A percentile compares a stretch with the other conserved stretches of the same genome.
These are phyloP conservation scores for Myrmecobius fasciatus DNA, from an alignment of 2,113 vertebrate genomes.

Conservation along the genomic window DNA sequence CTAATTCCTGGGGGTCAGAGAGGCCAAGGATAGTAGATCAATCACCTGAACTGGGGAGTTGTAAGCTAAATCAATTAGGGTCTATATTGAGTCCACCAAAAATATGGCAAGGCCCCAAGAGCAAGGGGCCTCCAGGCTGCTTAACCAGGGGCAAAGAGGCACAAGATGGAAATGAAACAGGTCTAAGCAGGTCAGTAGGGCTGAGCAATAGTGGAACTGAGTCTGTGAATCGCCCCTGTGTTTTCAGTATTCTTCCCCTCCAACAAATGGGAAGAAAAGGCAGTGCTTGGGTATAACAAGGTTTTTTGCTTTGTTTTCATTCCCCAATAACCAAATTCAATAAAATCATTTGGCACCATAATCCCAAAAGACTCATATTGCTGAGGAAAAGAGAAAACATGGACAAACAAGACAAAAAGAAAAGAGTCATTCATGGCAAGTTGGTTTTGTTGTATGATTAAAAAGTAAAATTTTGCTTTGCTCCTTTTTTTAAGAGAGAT, in stretches of 20 bases:
- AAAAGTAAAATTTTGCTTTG: not conserved
- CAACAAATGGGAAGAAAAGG: not conserved
- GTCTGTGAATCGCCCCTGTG: not conserved
- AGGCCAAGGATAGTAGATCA: not conserved
- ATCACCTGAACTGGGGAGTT: not conserved
- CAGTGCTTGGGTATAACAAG: not conserved
- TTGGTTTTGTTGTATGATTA: not conserved
- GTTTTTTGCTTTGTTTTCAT: not conserved
- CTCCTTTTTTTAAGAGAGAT: not conserved
- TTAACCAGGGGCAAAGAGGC: not conserved
- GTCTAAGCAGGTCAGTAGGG: not conserved
- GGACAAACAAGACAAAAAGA: not conserved
- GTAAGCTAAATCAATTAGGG: not conserved
- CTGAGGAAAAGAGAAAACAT: not conserved
- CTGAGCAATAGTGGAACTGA: not conserved
- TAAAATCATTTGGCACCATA: not conserved
- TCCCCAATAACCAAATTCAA: not conserved
- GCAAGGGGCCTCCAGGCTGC: not conserved
- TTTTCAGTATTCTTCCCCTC: not conserved
- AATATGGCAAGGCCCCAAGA: not conserved
- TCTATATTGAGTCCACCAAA: not conserved
- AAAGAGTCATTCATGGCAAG: not conserved
- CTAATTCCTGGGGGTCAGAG: not conserved
- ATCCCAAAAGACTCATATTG: not conserved
- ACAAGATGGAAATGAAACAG: not conserved